Evolutionary conservation across 2,797 vertebrate species (phyloP), one percentile per base, ranked within the genome.

Genomic region (Lindbergichthys nudifrons): DNA sequence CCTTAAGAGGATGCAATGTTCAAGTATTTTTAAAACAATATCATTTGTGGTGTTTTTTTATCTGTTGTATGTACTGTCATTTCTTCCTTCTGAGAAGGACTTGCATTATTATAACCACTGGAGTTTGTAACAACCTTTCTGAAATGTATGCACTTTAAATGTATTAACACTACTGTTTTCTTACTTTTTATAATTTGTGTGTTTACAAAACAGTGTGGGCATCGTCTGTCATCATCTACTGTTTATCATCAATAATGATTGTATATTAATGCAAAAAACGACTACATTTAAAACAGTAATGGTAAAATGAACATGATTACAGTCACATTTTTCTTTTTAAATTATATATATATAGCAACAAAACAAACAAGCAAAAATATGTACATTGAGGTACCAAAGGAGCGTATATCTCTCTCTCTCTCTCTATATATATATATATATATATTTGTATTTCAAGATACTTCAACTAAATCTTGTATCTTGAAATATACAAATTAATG

Each of bases 1-100:
- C 51, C 8, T 43, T 26, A 53, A 39, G 26, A 42, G 16, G 19
- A n/a, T 3, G 14, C 21, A 50, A 13, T 23, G 12, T 21, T 48
- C 1, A 70, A 65, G 21, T 47, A 61, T 75, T 74, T 74, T 79
- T 1, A 52, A 70, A 80, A 52, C 51, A 72, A 70, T 70, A 30
- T 9, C 0, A 4, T 64, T 69, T 32, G 80, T n/a, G 42, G 12
- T 23, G 45, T 26, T 73, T 66, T 66, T 62, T 70, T 36, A 11
- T 2, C 3, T 57, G 5, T 7, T 65, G 1, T 56, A 51, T 60
- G 15, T 54, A 54, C 41, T 65, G 19, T 56, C 2, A 19, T 80
- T 14, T 61, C 86, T 89, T 89, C 90, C 91, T 93, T 93, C 92
- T 81, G 77, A 89, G 92, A 93, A 92, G 93, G 92, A 87, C 23